phyloP scores from a whole-genome alignment of 1,140 invertebrate genomes.

The Potamilus streckersoni region DNA sequence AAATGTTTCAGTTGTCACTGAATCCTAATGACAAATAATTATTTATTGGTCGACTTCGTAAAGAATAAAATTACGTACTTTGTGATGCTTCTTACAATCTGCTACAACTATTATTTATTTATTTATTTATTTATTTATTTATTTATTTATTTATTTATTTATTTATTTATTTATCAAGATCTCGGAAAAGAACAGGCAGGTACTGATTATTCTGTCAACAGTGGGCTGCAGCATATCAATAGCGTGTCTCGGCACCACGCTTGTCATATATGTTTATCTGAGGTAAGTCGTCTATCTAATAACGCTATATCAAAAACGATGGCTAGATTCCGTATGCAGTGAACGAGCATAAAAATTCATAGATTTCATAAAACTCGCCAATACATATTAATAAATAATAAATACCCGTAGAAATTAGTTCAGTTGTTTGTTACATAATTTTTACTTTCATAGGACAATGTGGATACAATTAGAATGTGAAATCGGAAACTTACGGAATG shows the following conservation, averaged over 20 bases:
- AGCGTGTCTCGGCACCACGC: conserved; percentile 78
- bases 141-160: no score
- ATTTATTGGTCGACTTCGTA: background rate
- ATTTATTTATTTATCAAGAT: conserved; percentile 27
- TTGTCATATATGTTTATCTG: conserved; percentile 43
- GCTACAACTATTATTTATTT: background rate
- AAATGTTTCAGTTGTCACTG: background rate
- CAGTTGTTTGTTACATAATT: background rate
- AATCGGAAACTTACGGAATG: no score
- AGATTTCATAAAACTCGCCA: background rate
- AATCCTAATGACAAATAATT: background rate
- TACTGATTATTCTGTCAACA: conserved; percentile 83
- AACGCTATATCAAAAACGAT: background rate
- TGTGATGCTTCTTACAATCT: background rate
- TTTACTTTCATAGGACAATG: background rate
- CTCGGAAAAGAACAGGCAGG: conserved; percentile 66
- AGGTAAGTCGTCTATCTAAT: conserved; percentile 19
- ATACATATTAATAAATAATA: background rate
- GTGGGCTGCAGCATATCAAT: conserved; percentile 88
- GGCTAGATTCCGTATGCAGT: background rate
- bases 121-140: no score
- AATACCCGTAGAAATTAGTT: background rate
- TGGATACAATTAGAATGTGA: background rate
- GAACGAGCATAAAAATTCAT: background rate
- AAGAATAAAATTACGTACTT: background rate